Evolutionary conservation across 2,113 vertebrate genomes (phyloP).

Genomic region (Pycnonotus jocosus): DNA sequence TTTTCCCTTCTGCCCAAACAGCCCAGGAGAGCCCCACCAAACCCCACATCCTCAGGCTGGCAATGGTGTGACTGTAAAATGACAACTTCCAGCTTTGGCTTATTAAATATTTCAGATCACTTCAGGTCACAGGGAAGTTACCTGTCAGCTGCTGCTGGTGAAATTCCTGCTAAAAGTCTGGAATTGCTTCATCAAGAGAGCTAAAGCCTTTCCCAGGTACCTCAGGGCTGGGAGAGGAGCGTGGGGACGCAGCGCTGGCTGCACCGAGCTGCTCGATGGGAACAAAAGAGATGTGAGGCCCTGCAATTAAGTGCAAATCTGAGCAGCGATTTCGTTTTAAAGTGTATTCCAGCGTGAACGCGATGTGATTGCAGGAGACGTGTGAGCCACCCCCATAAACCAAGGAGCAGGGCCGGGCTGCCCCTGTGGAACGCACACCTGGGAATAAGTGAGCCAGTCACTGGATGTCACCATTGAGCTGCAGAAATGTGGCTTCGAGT

Average conservation of each 20-base stretch:
- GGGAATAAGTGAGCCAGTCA: conserved; percentile 71
- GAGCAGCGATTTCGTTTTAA: conserved; percentile 60
- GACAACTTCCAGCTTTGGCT: neutral
- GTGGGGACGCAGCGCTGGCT: neutral
- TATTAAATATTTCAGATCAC: neutral
- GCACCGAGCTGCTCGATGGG: neutral
- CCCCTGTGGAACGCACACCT: conserved; percentile 22
- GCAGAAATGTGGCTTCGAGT: conserved; percentile 23
- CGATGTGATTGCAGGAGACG: conserved; percentile 33
- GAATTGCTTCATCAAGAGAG: neutral
- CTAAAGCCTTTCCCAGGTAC: neutral
- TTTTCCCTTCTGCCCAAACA: neutral
- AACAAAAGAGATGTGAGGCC: conserved; percentile 36
- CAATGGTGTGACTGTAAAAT: neutral
- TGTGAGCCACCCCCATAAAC: neutral
- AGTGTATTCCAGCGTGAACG: conserved; percentile 31
- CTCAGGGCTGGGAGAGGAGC: neutral
- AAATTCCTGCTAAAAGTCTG: neutral
- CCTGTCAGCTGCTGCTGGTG: neutral
- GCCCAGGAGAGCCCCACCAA: neutral
- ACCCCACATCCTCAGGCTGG: neutral
- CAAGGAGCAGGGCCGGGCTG: neutral
- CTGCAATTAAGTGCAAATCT: conserved; percentile 64
- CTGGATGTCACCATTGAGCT: conserved; percentile 83
- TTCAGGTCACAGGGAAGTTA: neutral